Percentiles rank a stretch among this genome's conserved stretches.
These are phyloP conservation scores for Coregonus sp. DNA, from an alignment of 2,797 vertebrate species.

Conservation along the genomic window DNA sequence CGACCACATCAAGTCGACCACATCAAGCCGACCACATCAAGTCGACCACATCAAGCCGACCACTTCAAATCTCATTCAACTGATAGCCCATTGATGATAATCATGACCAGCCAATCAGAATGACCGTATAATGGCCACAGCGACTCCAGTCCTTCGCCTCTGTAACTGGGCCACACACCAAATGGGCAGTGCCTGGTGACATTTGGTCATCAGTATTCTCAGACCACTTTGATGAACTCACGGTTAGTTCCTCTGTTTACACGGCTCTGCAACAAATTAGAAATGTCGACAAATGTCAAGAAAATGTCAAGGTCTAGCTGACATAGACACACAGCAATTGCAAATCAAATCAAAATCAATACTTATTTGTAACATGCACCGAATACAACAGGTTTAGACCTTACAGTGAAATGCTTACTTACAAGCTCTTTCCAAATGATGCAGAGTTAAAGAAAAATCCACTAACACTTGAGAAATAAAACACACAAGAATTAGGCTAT, in stretches of 20 bases:
- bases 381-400: too few species aligned
- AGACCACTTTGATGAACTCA: conserved; percentile 57
- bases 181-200: conserved; percentile 70
- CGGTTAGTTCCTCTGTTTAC: conserved; percentile 57
- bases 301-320: conserved; percentile 27
- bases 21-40: background rate
- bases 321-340: conserved; percentile 2
- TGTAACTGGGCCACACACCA: conserved; percentile 47
- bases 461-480: too few species aligned
- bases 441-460: too few species aligned
- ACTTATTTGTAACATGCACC: too few species aligned
- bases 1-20: background rate
- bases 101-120: too few species aligned
- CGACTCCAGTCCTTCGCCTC: conserved; percentile 33
- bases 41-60: background rate
- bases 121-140: background rate
- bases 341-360: too few species aligned
- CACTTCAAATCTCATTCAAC: background rate
- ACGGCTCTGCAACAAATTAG: conserved; percentile 44
- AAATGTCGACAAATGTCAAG: conserved; percentile 83
- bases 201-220: conserved; percentile 63
- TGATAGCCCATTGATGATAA: too few species aligned
- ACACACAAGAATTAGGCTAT: too few species aligned
- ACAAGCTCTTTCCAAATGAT: too few species aligned
- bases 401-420: too few species aligned